These are phyloP conservation scores for Himalopsyche anomala DNA, from an alignment of 2,888 invertebrate species.

Conservation along the genomic window DNA sequence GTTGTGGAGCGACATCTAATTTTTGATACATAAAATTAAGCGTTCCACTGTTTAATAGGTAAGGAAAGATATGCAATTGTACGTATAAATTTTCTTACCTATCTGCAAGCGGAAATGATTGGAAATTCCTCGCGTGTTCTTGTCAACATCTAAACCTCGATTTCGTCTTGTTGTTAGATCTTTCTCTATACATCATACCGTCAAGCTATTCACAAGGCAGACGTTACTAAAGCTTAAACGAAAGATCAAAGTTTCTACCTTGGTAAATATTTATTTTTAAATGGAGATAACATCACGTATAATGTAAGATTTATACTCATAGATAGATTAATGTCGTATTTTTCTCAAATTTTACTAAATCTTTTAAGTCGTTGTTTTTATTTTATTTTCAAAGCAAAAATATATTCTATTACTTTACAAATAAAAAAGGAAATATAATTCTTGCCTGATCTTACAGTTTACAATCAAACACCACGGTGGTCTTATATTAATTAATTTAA, in stretches of 20 bases:
- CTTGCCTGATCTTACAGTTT: too few species aligned
- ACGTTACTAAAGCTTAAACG: not conserved
- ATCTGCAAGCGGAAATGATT: slow-evolving; percentile 36
- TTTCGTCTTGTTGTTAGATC: slow-evolving; percentile 23
- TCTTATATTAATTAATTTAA: too few species aligned
- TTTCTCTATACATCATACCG: not conserved
- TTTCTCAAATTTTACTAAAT: too few species aligned
- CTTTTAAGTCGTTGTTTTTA: too few species aligned
- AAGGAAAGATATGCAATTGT: not conserved
- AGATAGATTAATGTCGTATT: too few species aligned
- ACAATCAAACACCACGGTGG: too few species aligned
- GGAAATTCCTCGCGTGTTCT: slow-evolving; percentile 41
- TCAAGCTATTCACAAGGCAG: not conserved
- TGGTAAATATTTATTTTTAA: not conserved
- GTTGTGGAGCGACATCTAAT: not conserved
- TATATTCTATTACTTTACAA: too few species aligned
- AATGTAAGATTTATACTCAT: too few species aligned
- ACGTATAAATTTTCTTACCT: not conserved
- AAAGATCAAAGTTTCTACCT: not conserved
- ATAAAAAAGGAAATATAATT: too few species aligned
- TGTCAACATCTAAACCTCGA: slow-evolving; percentile 40
- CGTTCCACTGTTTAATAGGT: not conserved
- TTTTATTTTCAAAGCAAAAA: too few species aligned
- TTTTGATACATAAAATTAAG: not conserved
- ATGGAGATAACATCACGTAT: too few species aligned